Conservation (phyloP, 2,797 vertebrate genomes). For the Ctenopoma multispine region DNA sequence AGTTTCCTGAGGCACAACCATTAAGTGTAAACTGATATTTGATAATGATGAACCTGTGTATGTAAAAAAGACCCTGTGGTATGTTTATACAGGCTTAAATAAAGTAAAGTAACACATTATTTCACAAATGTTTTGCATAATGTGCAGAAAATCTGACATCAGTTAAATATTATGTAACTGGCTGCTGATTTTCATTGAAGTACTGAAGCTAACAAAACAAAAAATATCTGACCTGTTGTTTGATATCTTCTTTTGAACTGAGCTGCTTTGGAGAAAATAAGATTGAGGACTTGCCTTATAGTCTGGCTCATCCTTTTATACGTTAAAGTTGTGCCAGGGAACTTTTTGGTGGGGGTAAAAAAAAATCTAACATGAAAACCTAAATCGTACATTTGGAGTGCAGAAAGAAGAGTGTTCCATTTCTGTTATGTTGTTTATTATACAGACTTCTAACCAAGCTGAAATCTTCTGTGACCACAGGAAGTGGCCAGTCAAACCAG, state of each 20-base stretch:
- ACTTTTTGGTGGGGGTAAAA: constrained; percentile 19
- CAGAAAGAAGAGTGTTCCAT: constrained; percentile 7
- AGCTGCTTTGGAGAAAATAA: constrained; percentile 38
- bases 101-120: neutral
- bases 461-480: constrained; percentile 50
- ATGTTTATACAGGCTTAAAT: neutral
- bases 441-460: constrained; percentile 12
- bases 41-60: constrained; percentile 7
- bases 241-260: constrained; percentile 66
- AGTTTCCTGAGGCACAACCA: constrained; percentile 4
- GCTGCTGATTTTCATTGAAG: constrained; percentile 51
- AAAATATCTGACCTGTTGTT: constrained; percentile 59
- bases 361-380: constrained; percentile 33
- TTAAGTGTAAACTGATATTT: constrained; percentile 29
- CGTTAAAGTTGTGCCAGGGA: constrained; percentile 37
- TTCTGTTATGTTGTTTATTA: constrained; percentile 14
- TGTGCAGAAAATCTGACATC: too few relatives aligned
- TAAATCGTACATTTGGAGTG: constrained; percentile 33
- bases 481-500: constrained; percentile 53
- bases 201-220: constrained; percentile 34
- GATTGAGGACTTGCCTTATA: constrained; percentile 40
- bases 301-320: constrained; percentile 49
- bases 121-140: too few relatives aligned
- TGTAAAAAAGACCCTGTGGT: neutral
- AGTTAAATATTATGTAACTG: neutral